Base-by-base conservation (phyloP, 2,113 vertebrate species). In the Columba livia region DNA sequence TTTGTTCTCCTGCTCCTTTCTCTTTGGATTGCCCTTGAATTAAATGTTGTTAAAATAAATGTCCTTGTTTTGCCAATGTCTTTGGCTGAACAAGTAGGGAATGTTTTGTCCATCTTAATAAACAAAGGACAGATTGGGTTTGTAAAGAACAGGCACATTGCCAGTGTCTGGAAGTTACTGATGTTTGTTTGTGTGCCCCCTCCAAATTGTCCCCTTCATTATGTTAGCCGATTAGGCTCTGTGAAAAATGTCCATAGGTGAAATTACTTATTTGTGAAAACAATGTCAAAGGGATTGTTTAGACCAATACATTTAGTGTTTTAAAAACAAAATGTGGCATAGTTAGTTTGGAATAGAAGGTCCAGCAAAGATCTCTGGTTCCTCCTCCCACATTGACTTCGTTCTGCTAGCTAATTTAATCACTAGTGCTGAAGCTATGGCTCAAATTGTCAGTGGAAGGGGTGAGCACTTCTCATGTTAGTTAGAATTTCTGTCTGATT, bases 401-500 rank as follows among this genome's bases (percentile, higher is more conserved):
- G 85, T 95, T 92, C 93, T 82, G 92, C 88, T 96, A 93, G 90
- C 85, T 95, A 90, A 92, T 93, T 96, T 95, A 97, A 95, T 96
- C 82, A 88, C 60, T 60, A 24, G 48, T 24, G 13, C 82, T 72
- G 77, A 65, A 60, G 54, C 19, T 65, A 26, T 60, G n/a, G 67
- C 84, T 89, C 25, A 51, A 1, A 34, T 48, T 81, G 9, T 81
- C 70, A 47, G 47, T 66, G 64, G 50, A 80, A 78, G 60, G 72
- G 54, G 31, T 19, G 70, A 64, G 8, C 44, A 34, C 75, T 60
- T 89, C 67, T 66, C 48, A 78, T 77, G 31, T 26, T 40, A 24
- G 51, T 84, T 88, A 42, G 77, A 79, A 58, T 58, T 70, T 85
- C 21, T 91, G 5, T 64, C 71, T 40, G 32, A 71, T 89, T 86